Evolutionary conservation across 2,797 vertebrate species (phyloP), one percentile per base, ranked within the genome.

Genomic region (Onychomys torridus): DNA sequence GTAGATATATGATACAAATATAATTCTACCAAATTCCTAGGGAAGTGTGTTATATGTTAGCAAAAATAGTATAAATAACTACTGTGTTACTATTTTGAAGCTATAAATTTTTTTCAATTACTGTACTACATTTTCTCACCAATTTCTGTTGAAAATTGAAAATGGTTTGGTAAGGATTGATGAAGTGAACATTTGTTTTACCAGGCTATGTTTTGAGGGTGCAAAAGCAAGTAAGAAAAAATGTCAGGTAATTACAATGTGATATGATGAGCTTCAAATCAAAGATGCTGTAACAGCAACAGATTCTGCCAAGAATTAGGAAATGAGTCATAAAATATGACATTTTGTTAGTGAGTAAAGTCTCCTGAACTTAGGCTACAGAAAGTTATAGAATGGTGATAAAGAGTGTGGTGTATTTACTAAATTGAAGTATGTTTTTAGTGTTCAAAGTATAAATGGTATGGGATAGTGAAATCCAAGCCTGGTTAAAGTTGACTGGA

Each of bases 131-230:
- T 93, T 91, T 93, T 93, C 57, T 79, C 61, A 78, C 21, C 49
- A 82, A 10, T 92, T 96, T 93, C 46, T 49, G 89, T 86, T 76
- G 59, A 92, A 93, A 91, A 81, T 61, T 86, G 52, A 91, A 94
- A 94, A 71, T 14, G 11, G 8, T 86, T 86, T 83, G 40, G 57
- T 86, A 71, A 91, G 29, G 27, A 43, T 93, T 92, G 67, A 87
- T 94, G 37, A 81, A 85, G 19, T 91, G 76, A 78, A 43, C n/a
- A 84, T 81, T 93, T 1, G 57, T 55, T 85, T 49, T 61, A 78
- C 55, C 52, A 11, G 57, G 5, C n/a, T 75, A 63, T 92, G 17
- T 75, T 93, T 93, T 78, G 16, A 96, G 23, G 13, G 43, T 82
- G 6, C 55, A 67, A 71, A 94, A 9, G 13, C 81, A 34, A 89